Percentiles rank a stretch among this genome's conserved stretches.
These are phyloP conservation scores for Malurus cyaneus DNA, from an alignment of 2,113 vertebrate species.

Conservation along the genomic window DNA sequence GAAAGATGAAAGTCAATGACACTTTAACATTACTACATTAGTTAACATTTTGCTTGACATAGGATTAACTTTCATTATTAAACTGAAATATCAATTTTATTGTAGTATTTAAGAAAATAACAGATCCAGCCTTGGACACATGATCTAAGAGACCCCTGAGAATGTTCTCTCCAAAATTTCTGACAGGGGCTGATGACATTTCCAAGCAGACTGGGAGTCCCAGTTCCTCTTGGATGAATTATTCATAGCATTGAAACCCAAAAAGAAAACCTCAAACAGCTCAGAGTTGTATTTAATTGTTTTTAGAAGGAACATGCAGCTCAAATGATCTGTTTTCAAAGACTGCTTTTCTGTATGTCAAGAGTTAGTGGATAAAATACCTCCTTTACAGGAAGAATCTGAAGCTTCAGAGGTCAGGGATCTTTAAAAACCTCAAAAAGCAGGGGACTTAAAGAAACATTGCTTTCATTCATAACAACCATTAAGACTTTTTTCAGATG, in stretches of 20 bases:
- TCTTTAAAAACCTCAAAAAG: background rate
- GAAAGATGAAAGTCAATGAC: background rate
- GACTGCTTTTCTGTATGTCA: background rate
- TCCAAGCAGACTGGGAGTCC: background rate
- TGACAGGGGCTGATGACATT: background rate
- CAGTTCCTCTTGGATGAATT: background rate
- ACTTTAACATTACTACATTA: background rate
- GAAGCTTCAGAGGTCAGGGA: background rate
- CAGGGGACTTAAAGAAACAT: background rate
- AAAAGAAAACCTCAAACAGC: background rate
- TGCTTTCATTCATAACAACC: background rate
- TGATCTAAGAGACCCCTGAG: background rate
- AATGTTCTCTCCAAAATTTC: background rate
- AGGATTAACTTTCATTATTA: background rate
- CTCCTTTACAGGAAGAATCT: background rate
- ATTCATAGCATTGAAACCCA: background rate
- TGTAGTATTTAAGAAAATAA: background rate
- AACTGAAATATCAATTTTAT: background rate
- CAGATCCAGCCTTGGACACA: background rate
- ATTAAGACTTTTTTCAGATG: background rate
- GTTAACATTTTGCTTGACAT: background rate
- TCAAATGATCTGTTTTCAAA: background rate
- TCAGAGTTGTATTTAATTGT: background rate
- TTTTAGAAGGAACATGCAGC: background rate
- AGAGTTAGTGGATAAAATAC: background rate